Evolutionary conservation across 2,113 vertebrate species (phyloP).

Genomic region (Chelonoidis abingdonii): DNA sequence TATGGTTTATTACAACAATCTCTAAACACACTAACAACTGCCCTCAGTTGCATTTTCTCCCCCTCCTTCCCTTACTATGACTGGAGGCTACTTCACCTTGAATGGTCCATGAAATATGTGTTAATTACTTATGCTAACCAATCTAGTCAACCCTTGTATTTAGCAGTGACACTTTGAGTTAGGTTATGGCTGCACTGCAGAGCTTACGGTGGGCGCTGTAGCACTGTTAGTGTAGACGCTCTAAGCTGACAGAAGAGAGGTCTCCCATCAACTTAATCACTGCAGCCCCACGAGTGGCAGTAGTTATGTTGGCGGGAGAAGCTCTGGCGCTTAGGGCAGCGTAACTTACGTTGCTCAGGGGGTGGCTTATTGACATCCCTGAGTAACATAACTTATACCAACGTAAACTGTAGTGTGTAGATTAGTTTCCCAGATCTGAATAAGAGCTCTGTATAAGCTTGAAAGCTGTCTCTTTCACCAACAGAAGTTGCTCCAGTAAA

Average conservation of each 20-base stretch:
- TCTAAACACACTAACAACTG: background rate
- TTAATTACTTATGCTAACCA: background rate
- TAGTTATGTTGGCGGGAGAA: no score
- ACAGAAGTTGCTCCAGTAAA: no score
- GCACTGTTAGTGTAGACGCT: background rate
- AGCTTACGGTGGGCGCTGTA: background rate
- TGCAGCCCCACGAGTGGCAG: no score
- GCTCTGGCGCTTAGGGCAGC: no score
- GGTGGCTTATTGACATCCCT: no score
- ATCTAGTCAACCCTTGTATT: background rate
- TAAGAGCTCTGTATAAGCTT: no score
- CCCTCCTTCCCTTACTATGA: background rate
- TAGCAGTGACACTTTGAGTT: background rate
- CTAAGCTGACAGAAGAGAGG: background rate
- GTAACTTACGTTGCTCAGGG: no score
- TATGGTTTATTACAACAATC: background rate
- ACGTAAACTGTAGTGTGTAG: no score
- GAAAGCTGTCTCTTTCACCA: no score
- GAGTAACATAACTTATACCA: no score
- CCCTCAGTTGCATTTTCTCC: background rate
- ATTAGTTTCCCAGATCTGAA: no score
- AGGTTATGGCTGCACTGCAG: background rate
- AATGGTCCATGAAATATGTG: background rate
- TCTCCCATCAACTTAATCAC: background rate
- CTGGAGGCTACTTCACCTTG: background rate